Conservation (phyloP, 2,888 invertebrate genomes). For the Tribolium freemani region DNA sequence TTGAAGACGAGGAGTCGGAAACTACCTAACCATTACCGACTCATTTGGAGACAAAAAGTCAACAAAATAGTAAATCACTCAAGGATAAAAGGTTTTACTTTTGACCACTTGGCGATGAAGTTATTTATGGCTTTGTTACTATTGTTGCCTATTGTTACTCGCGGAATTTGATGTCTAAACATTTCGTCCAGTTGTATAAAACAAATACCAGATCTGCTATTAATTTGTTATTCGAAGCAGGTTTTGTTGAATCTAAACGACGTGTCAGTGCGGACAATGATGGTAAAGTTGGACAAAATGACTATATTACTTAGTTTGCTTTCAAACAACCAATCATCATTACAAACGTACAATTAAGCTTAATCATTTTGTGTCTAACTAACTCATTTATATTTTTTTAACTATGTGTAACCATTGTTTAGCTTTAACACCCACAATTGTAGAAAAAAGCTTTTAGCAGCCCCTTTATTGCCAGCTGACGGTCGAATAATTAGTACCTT, state of each 20-base stretch:
- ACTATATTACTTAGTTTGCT: conserved; percentile 41
- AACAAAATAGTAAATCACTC: conserved; percentile 42
- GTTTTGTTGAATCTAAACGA: conserved; percentile 29
- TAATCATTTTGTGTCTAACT: conserved; percentile 38
- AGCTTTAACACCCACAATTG: conserved; percentile 57
- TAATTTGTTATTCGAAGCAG: conserved; percentile 33
- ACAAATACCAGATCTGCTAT: conserved; percentile 35
- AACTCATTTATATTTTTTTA: conserved; percentile 39
- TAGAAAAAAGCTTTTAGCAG: conserved; percentile 59
- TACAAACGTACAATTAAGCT: conserved; percentile 42
- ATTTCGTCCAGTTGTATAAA: conserved; percentile 18
- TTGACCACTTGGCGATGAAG: conserved; percentile 31
- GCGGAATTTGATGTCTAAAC: conserved; percentile 32
- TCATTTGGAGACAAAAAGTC: conserved; percentile 38
- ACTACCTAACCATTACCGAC: conserved; percentile 23
- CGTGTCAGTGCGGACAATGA: conserved; percentile 25
- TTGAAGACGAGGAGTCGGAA: conserved; percentile 3
- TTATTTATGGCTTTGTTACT: conserved; percentile 14
- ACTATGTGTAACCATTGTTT: conserved; percentile 52
- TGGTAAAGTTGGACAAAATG: conserved; percentile 33
- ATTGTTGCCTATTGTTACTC: conserved; percentile 20
- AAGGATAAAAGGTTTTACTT: conserved; percentile 36
- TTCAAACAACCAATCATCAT: conserved; percentile 41
- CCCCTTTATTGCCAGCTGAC: conserved; percentile 58
- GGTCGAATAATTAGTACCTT: conserved; percentile 55